phyloP scores from a whole-genome alignment of 1,140 invertebrate species.

The Magallana angulata region DNA sequence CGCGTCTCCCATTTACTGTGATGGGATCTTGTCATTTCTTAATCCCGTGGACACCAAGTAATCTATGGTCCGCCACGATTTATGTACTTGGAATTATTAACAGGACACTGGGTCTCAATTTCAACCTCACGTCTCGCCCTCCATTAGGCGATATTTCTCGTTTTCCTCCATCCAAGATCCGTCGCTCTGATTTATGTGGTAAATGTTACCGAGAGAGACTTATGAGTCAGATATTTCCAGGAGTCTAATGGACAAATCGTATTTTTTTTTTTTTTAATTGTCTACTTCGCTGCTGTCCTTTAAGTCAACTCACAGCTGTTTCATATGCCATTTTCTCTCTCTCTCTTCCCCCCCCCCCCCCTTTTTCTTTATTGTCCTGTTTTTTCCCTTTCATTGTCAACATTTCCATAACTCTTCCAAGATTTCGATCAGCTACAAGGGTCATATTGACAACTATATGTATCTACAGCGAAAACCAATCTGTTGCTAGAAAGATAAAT shows the following conservation, averaged over 20 bases:
- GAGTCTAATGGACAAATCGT: neutral
- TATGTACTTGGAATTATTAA: slow-evolving; percentile 30
- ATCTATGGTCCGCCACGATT: neutral
- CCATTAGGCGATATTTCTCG: neutral
- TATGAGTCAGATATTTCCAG: slow-evolving; percentile 31
- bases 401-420: neutral
- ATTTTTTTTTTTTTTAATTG: neutral
- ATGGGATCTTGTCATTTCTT: neutral
- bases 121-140: neutral
- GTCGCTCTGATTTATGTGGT: slow-evolving; percentile 5
- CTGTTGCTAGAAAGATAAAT: slow-evolving; percentile 31
- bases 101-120: slow-evolving; percentile 7
- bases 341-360: no score
- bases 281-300: neutral
- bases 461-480: slow-evolving; percentile 9
- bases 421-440: neutral
- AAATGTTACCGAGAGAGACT: neutral
- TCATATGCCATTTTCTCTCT: neutral
- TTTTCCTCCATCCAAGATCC: neutral
- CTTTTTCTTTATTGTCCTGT: neutral
- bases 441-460: slow-evolving; percentile 14
- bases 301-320: slow-evolving; percentile 12
- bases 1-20: neutral
- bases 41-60: neutral
- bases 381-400: slow-evolving; percentile 17